Evolutionary conservation across 2,113 vertebrate species (phyloP).

Genomic region (Corydoras sp.): DNA sequence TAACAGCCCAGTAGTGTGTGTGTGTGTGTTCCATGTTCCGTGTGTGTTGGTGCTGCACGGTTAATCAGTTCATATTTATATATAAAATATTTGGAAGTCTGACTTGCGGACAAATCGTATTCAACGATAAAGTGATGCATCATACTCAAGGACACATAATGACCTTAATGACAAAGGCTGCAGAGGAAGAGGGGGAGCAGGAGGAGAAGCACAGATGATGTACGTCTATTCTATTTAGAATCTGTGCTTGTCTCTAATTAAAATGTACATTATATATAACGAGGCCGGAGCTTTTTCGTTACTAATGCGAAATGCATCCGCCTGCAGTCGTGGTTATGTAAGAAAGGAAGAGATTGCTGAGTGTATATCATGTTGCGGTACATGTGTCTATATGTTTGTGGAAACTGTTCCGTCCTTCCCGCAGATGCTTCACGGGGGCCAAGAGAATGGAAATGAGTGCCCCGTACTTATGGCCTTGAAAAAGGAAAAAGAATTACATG

Average conservation of each 20-base stretch:
- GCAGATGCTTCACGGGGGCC: neutral
- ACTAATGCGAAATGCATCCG: too few species aligned
- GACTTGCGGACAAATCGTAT: slow-evolving; percentile 24
- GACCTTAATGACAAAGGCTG: slow-evolving; percentile 32
- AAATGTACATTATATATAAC: too few species aligned
- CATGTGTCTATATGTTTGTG: neutral
- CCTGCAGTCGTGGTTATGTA: too few species aligned
- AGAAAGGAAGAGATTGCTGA: too few species aligned
- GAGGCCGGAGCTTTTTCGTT: too few species aligned
- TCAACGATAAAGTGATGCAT: slow-evolving; percentile 34
- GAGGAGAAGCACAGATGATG: too few species aligned
- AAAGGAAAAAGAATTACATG: slow-evolving; percentile 28
- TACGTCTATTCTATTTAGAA: too few species aligned
- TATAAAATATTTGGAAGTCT: neutral
- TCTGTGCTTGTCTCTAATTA: too few species aligned
- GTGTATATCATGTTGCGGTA: too few species aligned
- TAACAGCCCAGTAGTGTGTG: neutral
- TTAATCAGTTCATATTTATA: too few species aligned
- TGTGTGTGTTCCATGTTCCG: slow-evolving; percentile 11
- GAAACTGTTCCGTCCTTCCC: slow-evolving; percentile 5
- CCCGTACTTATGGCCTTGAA: slow-evolving; percentile 14
- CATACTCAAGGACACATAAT: slow-evolving; percentile 43
- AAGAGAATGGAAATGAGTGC: slow-evolving; percentile 15
- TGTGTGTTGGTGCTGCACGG: neutral
- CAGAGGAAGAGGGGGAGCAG: too few species aligned